Conservation (phyloP, 2,797 vertebrate species). For the Benthosema pterotum region DNA sequence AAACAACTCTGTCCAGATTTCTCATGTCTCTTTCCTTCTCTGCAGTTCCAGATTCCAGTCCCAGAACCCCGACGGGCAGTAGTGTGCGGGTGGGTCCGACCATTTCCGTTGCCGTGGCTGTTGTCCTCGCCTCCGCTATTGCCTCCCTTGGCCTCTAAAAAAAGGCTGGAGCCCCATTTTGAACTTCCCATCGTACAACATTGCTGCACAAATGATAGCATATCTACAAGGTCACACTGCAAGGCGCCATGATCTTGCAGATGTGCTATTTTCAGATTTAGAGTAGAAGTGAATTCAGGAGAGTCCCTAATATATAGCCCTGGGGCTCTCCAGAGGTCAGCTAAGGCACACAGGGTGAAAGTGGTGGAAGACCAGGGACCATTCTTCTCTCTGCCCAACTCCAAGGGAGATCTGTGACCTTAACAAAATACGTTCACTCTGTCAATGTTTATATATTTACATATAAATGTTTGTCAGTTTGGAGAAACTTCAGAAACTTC, state of each 20-base stretch:
- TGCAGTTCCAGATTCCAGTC: constrained; percentile 28
- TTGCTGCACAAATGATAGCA: too few species aligned
- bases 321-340: too few species aligned
- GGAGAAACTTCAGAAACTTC: constrained; percentile 16
- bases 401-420: constrained; percentile 7
- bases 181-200: too few species aligned
- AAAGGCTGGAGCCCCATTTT: background rate
- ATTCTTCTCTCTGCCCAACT: constrained; percentile 1
- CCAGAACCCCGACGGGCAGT: constrained; percentile 31
- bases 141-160: constrained; percentile 24
- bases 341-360: too few species aligned
- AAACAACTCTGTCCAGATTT: background rate
- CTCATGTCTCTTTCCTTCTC: constrained; percentile 1
- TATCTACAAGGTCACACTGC: too few species aligned
- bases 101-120: constrained; percentile 38
- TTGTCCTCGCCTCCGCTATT: constrained; percentile 48
- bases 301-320: background rate
- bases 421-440: constrained; percentile 1
- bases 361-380: background rate
- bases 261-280: too few species aligned
- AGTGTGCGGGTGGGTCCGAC: constrained; percentile 54
- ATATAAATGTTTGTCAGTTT: constrained; percentile 8
- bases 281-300: background rate
- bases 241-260: too few species aligned
- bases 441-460: constrained; percentile 8